A percentile compares a stretch with the other conserved stretches of the same genome.
These are phyloP conservation scores for Paradoxurus hermaphroditus DNA, from an alignment of 2,113 vertebrate species.

Conservation along the genomic window DNA sequence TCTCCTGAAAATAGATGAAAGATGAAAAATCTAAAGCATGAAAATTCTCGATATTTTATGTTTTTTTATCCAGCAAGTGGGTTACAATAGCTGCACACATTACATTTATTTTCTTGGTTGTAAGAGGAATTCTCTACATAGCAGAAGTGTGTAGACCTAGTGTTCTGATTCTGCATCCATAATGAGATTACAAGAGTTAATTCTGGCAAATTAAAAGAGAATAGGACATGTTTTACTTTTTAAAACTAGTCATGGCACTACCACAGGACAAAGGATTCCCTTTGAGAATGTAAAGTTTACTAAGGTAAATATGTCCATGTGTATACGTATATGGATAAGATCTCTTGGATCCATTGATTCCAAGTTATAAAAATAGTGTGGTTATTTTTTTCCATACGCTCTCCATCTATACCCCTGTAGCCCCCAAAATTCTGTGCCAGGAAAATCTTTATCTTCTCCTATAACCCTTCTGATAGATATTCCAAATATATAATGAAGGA, in stretches of 20 bases:
- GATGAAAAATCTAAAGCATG: neutral
- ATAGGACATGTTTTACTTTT: neutral
- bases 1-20: neutral
- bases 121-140: neutral
- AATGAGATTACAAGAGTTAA: neutral
- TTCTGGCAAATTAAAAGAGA: neutral
- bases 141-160: neutral
- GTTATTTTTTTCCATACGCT: neutral
- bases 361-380: neutral
- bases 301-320: neutral
- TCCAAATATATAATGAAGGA: neutral
- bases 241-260: neutral
- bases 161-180: neutral
- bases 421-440: neutral
- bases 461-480: neutral
- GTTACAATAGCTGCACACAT: neutral
- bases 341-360: neutral
- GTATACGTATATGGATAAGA: neutral
- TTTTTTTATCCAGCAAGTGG: neutral
- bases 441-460: neutral
- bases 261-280: neutral
- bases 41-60: neutral
- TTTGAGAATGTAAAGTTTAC: neutral
- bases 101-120: neutral
- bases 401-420: neutral